Conservation (phyloP, 2,113 vertebrate genomes). For the Maccullochella peelii region DNA sequence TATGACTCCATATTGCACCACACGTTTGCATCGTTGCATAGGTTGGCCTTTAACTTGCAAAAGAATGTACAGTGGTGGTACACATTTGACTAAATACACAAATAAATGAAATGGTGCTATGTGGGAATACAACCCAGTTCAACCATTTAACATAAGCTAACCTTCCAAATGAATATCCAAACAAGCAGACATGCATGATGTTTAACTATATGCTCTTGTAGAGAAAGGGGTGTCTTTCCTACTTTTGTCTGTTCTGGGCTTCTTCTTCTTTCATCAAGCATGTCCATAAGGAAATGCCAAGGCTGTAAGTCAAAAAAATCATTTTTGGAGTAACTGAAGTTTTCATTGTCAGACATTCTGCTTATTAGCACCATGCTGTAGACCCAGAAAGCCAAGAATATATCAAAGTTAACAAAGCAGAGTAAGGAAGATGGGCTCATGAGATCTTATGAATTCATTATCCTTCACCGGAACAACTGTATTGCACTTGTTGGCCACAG, state of each 20-base stretch:
- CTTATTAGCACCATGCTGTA: constrained; percentile 31
- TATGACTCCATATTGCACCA: too few relatives aligned
- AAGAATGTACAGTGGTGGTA: neutral
- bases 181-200: neutral
- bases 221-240: neutral
- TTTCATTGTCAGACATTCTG: constrained; percentile 23
- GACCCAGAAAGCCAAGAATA: constrained; percentile 30
- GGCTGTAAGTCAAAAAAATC: neutral
- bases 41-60: constrained; percentile 20
- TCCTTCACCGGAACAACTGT: neutral
- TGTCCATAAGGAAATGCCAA: constrained; percentile 18
- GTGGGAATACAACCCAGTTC: neutral
- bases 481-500: neutral
- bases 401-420: constrained; percentile 41
- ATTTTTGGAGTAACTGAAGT: constrained; percentile 14
- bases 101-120: neutral
- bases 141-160: constrained; percentile 1
- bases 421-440: constrained; percentile 4
- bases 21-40: neutral
- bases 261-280: constrained; percentile 29
- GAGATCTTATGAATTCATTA: constrained; percentile 24
- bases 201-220: neutral
- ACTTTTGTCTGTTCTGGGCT: neutral
- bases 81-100: neutral
- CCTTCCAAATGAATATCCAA: constrained; percentile 14